Percentiles rank a stretch among this genome's conserved stretches.
These are phyloP conservation scores for Mormoops blainvillei DNA, from an alignment of 2,113 vertebrate species.

Conservation along the genomic window DNA sequence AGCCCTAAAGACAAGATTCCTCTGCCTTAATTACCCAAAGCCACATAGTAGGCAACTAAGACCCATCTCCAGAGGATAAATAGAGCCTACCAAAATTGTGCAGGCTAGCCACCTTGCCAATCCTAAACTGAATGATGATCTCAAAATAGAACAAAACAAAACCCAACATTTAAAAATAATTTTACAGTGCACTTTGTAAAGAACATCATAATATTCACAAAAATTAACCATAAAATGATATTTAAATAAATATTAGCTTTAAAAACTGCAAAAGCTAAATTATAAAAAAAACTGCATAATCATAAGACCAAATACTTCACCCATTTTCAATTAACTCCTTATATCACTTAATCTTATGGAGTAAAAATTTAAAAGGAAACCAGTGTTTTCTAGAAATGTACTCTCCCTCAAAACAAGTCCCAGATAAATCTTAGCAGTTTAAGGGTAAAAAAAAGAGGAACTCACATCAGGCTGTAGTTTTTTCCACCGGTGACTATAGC, in stretches of 20 bases:
- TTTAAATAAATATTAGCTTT: neutral
- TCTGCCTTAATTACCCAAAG: neutral
- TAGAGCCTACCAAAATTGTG: neutral
- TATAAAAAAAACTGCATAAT: neutral
- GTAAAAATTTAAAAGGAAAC: neutral
- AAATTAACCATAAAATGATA: neutral
- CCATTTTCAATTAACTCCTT: neutral
- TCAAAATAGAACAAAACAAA: neutral
- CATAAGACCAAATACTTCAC: neutral
- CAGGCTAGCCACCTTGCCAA: neutral
- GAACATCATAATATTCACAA: neutral
- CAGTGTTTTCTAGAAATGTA: neutral
- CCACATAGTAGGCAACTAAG: neutral
- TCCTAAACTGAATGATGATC: neutral
- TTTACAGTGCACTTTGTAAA: no score
- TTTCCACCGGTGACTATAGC: constrained; percentile 88
- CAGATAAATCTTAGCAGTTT: neutral
- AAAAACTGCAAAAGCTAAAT: neutral
- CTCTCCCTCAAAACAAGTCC: neutral
- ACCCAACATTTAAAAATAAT: no score
- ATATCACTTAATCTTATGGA: neutral
- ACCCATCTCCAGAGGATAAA: accelerated
- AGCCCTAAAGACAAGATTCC: neutral
- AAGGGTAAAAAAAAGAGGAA: neutral
- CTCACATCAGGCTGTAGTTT: constrained; percentile 90